phyloP scores from a whole-genome alignment of 2,888 invertebrate genomes.

The Parapristionchus giblindavisi region DNA sequence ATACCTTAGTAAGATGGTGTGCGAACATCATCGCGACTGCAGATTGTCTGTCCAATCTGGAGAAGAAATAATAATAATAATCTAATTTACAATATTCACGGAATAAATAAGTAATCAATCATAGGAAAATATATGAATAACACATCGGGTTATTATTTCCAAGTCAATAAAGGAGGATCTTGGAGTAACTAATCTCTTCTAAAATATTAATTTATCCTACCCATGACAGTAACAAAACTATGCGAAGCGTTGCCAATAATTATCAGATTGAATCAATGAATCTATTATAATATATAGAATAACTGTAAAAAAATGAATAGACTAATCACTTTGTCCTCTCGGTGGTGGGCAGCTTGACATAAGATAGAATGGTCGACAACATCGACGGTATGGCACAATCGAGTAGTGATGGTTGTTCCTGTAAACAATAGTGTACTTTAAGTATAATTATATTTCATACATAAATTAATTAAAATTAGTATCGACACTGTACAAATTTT shows the following conservation, averaged over 20 bases:
- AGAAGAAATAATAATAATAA: neutral
- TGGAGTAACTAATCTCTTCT: too few relatives aligned
- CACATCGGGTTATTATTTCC: too few relatives aligned
- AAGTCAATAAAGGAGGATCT: too few relatives aligned
- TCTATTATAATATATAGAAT: too few relatives aligned
- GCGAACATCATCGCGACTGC: conserved; percentile 43
- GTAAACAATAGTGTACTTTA: neutral
- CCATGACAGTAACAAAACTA: too few relatives aligned
- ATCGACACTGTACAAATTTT: too few relatives aligned
- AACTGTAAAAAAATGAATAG: too few relatives aligned
- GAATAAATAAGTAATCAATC: neutral
- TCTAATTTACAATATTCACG: neutral
- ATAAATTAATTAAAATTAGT: too few relatives aligned
- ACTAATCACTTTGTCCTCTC: conserved; percentile 4
- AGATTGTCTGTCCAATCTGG: conserved; percentile 38
- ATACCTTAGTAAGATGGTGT: conserved; percentile 46
- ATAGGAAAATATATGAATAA: neutral
- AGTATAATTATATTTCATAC: neutral
- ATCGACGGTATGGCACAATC: conserved; percentile 57
- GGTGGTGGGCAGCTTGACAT: conserved; percentile 44
- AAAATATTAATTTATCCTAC: too few relatives aligned
- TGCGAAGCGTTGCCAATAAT: too few relatives aligned
- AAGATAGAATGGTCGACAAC: conserved; percentile 48
- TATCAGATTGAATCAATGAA: too few relatives aligned
- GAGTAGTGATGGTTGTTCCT: conserved; percentile 60